Conservation (phyloP, 2,888 invertebrate species). For the Schizotus pectinicornis region DNA sequence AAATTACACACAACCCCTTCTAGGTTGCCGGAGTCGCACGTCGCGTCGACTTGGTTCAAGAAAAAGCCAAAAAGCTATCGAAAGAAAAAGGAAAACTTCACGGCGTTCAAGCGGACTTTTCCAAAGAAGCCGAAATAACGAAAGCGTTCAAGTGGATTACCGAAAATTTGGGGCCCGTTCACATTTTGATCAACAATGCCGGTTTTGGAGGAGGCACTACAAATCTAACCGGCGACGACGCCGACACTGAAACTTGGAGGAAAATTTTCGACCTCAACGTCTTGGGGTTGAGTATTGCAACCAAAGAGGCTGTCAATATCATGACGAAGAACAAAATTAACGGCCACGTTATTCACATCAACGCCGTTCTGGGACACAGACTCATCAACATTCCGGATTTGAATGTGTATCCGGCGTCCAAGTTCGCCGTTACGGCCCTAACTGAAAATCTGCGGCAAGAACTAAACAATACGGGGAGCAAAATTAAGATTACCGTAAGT, state of each 20-base stretch:
- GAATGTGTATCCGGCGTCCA: constrained; percentile 24
- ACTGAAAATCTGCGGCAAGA: constrained; percentile 27
- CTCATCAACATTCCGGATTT: constrained; percentile 9
- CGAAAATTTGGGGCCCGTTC: constrained; percentile 1
- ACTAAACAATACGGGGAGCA: constrained; percentile 13
- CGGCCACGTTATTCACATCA: constrained; percentile 33
- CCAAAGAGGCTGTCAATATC: constrained; percentile 27
- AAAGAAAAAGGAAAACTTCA: constrained; percentile 30
- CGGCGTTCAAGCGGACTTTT: constrained; percentile 32
- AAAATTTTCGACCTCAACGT: background rate
- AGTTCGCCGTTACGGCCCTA: constrained; percentile 26
- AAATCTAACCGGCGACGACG: constrained; percentile 26
- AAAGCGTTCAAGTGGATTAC: constrained; percentile 35
- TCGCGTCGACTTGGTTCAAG: constrained; percentile 18
- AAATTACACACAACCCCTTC: background rate
- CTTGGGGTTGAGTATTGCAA: constrained; percentile 20
- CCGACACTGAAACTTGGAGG: constrained; percentile 13
- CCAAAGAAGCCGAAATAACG: constrained; percentile 32
- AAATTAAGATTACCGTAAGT: constrained; percentile 31
- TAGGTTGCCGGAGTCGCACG: constrained; percentile 29
- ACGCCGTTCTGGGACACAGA: constrained; percentile 28
- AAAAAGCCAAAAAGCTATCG: constrained; percentile 8
- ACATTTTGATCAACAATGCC: constrained; percentile 39
- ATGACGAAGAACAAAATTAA: constrained; percentile 27
- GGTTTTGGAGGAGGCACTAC: constrained; percentile 30